Base-by-base conservation (phyloP, 2,797 vertebrate genomes). In the Melopsittacus undulatus region DNA sequence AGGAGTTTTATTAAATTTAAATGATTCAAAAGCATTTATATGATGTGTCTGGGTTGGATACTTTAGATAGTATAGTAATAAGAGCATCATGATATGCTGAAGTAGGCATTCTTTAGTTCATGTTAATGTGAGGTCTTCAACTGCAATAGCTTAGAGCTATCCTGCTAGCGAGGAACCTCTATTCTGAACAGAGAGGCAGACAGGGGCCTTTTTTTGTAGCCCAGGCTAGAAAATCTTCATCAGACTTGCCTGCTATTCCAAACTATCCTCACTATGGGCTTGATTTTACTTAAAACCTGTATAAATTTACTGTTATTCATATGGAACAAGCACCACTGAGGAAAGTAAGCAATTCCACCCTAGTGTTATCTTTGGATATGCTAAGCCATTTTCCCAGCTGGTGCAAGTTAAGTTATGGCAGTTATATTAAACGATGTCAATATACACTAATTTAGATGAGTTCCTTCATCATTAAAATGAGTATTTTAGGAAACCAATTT, bases 401-500 rank as follows among this genome's bases (percentile, higher is more conserved):
- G 92, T 92, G n/a, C 72, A 92, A 92, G 90, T 94, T 94, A 91
- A 92, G 90, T 90, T 92, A 82, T 82, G 78, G 87, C 87, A 96
- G 83, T 94, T 92, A 92, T 88, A 91, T 96, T 96, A 96, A 96
- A 92, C 23, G 48, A 94, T 90, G 94, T 83, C 94, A 92, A 96
- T 96, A 92, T 80, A 95, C 42, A 90, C 94, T 94, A 89, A 94
- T 94, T 96, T 89, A 85, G 90, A 94, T 80, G 48, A 94, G 83
- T 87, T 88, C 70, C 43, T 94, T 96, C 92, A 94, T 95, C 94
- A 92, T 94, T 94, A 96, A 84, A 88, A 89, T n/a, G 90, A 49
- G 16, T 96, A 97, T 96, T 96, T 95, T 87, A 89, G 86, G 92
- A 96, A 94, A 95, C 61, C 64, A 87, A 94, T 94, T 94, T 91